phyloP scores from a whole-genome alignment of 2,113 vertebrate species.

The Melanocharis versteri region DNA sequence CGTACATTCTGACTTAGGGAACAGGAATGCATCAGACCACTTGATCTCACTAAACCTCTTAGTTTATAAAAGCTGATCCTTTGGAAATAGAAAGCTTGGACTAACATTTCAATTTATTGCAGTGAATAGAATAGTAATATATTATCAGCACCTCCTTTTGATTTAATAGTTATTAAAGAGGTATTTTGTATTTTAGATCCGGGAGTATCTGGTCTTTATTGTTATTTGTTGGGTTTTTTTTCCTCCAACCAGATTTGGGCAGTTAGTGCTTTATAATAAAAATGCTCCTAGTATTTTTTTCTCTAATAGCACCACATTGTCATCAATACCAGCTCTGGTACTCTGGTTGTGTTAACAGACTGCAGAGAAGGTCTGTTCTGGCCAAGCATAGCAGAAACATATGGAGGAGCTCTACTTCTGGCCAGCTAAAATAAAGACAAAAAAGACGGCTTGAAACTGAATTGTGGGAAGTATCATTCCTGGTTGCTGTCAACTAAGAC shows the following conservation, averaged over 20 bases:
- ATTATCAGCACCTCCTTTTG: background rate
- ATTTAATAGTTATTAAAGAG: background rate
- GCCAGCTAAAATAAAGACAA: background rate
- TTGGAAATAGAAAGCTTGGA: background rate
- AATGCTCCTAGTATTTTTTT: background rate
- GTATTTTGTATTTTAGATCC: background rate
- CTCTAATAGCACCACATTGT: background rate
- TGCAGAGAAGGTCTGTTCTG: background rate
- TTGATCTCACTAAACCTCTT: background rate
- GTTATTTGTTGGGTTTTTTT: background rate
- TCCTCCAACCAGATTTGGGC: background rate
- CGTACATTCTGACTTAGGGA: rapidly evolving
- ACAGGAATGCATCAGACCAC: background rate
- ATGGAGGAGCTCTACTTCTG: background rate
- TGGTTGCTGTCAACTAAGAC: background rate
- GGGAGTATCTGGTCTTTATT: background rate
- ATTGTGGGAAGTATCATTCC: background rate
- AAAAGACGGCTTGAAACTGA: background rate
- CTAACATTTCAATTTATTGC: background rate
- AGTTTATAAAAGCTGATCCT: background rate
- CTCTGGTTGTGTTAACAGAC: background rate
- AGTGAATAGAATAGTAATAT: background rate
- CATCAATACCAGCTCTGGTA: background rate
- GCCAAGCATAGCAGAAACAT: background rate
- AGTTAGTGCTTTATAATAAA: background rate